Conservation (phyloP, 2,113 vertebrate species). For the Cottus gobio region DNA sequence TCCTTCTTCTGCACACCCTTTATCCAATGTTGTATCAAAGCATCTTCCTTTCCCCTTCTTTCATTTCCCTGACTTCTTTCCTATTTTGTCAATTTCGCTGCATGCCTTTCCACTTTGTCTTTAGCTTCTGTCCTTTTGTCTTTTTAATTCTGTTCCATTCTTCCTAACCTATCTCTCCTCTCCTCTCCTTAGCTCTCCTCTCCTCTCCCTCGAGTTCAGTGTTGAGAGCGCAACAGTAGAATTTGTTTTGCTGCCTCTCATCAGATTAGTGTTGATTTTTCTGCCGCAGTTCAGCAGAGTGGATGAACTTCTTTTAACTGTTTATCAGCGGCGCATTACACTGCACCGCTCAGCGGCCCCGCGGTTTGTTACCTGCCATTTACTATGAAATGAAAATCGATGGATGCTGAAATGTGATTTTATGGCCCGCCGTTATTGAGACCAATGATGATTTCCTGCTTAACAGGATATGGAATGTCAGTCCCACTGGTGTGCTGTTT, state of each 20-base stretch:
- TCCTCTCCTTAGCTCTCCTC: conserved; percentile 8
- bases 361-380: conserved; percentile 85
- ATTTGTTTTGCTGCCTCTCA: conserved; percentile 91
- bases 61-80: background rate
- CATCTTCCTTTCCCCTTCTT: background rate
- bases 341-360: conserved; percentile 69
- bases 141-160: conserved; percentile 14
- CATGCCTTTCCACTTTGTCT: background rate
- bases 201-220: conserved; percentile 49
- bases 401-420: conserved; percentile 79
- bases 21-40: background rate
- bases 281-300: conserved; percentile 85
- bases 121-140: background rate
- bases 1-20: background rate
- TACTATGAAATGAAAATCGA: conserved; percentile 88
- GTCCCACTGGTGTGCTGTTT: conserved; percentile 45
- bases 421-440: conserved; percentile 70
- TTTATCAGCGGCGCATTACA: conserved; percentile 84
- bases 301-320: conserved; percentile 87
- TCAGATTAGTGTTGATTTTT: conserved; percentile 95
- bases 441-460: conserved; percentile 71
- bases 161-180: background rate
- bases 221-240: conserved; percentile 80
- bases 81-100: conserved; percentile 1
- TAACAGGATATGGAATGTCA: conserved; percentile 77